A percentile compares a stretch with the other conserved stretches of the same genome.
These are phyloP conservation scores for Apantesis nais DNA, from an alignment of 2,888 invertebrate species.

Conservation along the genomic window DNA sequence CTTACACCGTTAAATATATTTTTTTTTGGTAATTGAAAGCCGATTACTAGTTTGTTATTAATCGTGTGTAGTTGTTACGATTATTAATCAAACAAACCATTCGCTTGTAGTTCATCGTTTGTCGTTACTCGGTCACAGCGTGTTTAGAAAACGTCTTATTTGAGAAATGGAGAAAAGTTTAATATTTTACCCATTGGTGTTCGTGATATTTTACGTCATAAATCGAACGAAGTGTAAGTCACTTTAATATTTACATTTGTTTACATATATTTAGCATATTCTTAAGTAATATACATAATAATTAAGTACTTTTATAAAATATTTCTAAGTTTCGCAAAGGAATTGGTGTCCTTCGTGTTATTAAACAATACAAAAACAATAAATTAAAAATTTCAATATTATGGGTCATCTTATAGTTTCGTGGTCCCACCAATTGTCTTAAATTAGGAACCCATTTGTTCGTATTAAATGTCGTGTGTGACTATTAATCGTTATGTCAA, in stretches of 20 bases:
- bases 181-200: conserved; percentile 20
- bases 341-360: conserved; percentile 23
- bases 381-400: conserved; percentile 55
- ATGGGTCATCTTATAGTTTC: conserved; percentile 54
- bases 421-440: conserved; percentile 69
- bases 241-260: not conserved
- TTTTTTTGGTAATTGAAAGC: conserved; percentile 14
- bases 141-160: conserved; percentile 19
- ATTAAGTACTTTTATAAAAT: not conserved
- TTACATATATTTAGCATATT: not conserved
- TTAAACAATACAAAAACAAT: conserved; percentile 29
- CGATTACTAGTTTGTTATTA: conserved; percentile 19
- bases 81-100: conserved; percentile 27
- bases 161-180: conserved; percentile 30
- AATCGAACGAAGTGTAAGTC: conserved; percentile 43
- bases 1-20: not conserved
- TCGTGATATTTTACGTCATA: conserved; percentile 25
- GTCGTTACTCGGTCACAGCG: conserved; percentile 25
- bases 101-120: conserved; percentile 33
- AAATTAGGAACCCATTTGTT: conserved; percentile 78
- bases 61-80: conserved; percentile 19
- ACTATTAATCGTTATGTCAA: conserved; percentile 64
- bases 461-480: conserved; percentile 63
- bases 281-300: not conserved
- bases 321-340: not conserved